Evolutionary conservation across 1,140 invertebrate species (phyloP), one percentile per base, ranked within the genome.

Genomic region (Teleopsis dalmanni): DNA sequence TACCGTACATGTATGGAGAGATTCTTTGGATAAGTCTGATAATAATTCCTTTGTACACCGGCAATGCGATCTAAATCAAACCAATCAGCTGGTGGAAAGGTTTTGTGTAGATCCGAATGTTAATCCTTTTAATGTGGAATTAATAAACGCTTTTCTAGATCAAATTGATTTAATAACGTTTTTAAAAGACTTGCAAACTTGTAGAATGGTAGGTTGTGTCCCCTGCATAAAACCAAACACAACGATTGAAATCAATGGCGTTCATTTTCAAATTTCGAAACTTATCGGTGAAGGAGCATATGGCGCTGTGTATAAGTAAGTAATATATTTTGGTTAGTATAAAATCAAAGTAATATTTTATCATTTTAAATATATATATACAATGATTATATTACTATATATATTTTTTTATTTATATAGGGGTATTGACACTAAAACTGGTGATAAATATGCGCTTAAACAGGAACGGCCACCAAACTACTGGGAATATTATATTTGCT

Each of bases 401-500:
- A 34, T 43, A 26, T n/a, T 7, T 38, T 38, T 40, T 16, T 22
- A 41, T 22, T 47, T 29, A 48, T 50, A 14, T 21, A 58, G 38
- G 16, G 67, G 56, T 26, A 48, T 52, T 3, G 51, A 67, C 38
- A 8, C 38, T 5, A 51, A 48, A 3, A 52, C 55, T 6, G 62
- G 54, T 48, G 70, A 76, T 51, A 74, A 75, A 2, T 80, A 85
- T 42, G 84, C 84, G 7, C 70, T 85, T 11, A 88, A 88, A 67
- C 82, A 83, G 58, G 85, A 88, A 70, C 85, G 82, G 54, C 85
- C 85, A 3, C 77, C 82, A 26, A 85, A 85, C 62, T 78, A 80
- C 48, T 89, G 86, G 86, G 87, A 89, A 67, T 87, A 79, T 65
- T 88, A 88, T 59, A 85, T 89, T 53, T 81, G 80, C 52, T 76